phyloP scores from a whole-genome alignment of 2,113 vertebrate species.

The Podarcis muralis region DNA sequence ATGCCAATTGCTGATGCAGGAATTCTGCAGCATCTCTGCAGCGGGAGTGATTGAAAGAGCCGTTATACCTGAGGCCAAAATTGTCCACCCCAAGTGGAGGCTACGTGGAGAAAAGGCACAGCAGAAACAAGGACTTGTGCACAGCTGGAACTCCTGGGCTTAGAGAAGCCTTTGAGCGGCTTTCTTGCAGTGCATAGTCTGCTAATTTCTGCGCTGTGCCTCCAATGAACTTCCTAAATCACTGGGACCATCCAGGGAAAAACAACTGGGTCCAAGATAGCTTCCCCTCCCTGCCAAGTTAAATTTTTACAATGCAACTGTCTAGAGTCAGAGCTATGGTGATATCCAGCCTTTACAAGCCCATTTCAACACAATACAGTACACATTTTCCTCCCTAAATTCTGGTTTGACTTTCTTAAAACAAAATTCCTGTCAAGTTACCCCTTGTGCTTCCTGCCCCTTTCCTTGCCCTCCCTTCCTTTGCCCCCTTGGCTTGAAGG shows the following conservation, averaged over 20 bases:
- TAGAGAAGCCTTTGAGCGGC: background rate
- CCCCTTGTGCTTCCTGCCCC: constrained; percentile 3
- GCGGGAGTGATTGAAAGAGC: background rate
- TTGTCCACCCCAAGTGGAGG: background rate
- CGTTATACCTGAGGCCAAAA: background rate
- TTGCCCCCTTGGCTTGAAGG: constrained; percentile 36
- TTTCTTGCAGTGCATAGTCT: background rate
- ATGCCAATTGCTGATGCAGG: background rate
- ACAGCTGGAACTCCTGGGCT: background rate
- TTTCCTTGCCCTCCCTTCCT: background rate
- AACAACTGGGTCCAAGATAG: background rate
- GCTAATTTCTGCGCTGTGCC: background rate
- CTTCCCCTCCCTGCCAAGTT: background rate
- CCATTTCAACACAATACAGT: background rate
- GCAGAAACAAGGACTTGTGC: background rate
- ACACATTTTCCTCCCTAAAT: constrained; percentile 36
- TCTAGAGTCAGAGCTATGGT: background rate
- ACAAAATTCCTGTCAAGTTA: constrained; percentile 38
- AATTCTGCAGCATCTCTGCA: background rate
- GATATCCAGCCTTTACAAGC: background rate
- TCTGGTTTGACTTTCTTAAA: constrained; percentile 19
- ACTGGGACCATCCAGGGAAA: background rate
- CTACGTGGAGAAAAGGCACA: background rate
- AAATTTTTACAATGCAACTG: background rate
- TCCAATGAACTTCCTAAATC: background rate